Base-by-base conservation (phyloP, 2,888 invertebrate species). In the Pandemis cinnamomeana region DNA sequence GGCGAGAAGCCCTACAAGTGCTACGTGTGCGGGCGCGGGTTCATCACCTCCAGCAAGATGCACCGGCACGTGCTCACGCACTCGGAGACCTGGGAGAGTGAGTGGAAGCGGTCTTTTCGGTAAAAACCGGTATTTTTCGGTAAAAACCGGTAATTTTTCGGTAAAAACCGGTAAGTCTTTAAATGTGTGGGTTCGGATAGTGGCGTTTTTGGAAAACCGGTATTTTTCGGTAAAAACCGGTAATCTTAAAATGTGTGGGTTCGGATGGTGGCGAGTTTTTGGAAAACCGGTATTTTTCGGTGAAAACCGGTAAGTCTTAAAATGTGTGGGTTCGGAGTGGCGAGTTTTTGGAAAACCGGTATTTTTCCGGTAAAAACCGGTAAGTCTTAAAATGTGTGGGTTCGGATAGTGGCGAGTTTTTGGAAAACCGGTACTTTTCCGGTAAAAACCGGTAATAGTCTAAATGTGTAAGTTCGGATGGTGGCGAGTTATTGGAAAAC, bases 41-140 rank as follows among this genome's bases (percentile, higher is more conserved):
- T 93, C 61, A 93, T 93, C 0, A 93, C 93, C 0, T 86, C 89
- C 0, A 91, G 90, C 77, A 93, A 93, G 76, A 91, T 93, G 91
- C 89, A 92, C 53, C 72, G 93, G 0, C 93, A 93, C 55, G 90
- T 90, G 1, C 74, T 93, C 4, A 92, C 91, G 0, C 93, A 93
- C 51, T 80, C 84, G 0, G 86, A 89, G 46, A 78, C 80, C 0
- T 84, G 84, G 84, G 83, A 85, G 67, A 85, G 89, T 86, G 36
- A 77, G 83, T 79, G 20, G 13, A 44, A 62, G 15, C 44, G 41
- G 53, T 53, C 8, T 62, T 63, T 63, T 63, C 36, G n/a, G 61
- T 63, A 63, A 63, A 20, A 46, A 63, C 46, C 46, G 44, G 27
- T 58, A 11, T 46, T 46, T 46, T 46, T 46, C 10, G 27, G 27